These are phyloP conservation scores for Tapera naevia DNA, from an alignment of 2,797 vertebrate genomes.

Conservation along the genomic window DNA sequence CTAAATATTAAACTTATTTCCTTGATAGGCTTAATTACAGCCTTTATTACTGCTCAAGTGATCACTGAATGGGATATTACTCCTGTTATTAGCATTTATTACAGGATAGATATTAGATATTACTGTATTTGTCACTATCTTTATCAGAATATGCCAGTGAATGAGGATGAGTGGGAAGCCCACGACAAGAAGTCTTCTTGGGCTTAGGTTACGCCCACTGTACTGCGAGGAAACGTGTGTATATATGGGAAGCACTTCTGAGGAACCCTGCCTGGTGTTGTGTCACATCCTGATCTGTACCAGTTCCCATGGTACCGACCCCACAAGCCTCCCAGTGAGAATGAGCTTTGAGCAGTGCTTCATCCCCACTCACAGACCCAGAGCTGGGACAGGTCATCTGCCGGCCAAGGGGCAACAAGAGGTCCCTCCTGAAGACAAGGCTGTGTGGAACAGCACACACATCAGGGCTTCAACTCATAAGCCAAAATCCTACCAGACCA, in stretches of 20 bases:
- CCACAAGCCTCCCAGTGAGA: background rate
- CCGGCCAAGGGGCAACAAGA: background rate
- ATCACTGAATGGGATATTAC: slow-evolving; percentile 32
- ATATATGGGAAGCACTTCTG: background rate
- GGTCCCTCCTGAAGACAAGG: background rate
- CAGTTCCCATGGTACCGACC: slow-evolving; percentile 10
- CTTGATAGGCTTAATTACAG: slow-evolving; percentile 66
- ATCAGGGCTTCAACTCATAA: background rate
- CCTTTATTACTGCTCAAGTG: slow-evolving; percentile 36
- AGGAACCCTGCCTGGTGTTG: slow-evolving; percentile 5
- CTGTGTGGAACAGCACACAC: background rate
- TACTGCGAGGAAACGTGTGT: background rate
- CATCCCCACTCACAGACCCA: background rate
- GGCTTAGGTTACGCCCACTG: background rate
- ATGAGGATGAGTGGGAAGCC: slow-evolving; percentile 32
- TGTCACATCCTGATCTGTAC: slow-evolving; percentile 33
- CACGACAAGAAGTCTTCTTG: background rate
- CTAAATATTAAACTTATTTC: slow-evolving; percentile 63
- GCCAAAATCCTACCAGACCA: background rate
- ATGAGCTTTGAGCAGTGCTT: background rate
- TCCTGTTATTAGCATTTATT: slow-evolving; percentile 57
- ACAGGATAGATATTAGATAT: slow-evolving; percentile 35
- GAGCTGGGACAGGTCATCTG: background rate
- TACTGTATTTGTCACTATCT: slow-evolving; percentile 42
- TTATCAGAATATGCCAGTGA: background rate